These are phyloP conservation scores for Ennomos erosarius DNA, from an alignment of 2,888 invertebrate species.

Conservation along the genomic window DNA sequence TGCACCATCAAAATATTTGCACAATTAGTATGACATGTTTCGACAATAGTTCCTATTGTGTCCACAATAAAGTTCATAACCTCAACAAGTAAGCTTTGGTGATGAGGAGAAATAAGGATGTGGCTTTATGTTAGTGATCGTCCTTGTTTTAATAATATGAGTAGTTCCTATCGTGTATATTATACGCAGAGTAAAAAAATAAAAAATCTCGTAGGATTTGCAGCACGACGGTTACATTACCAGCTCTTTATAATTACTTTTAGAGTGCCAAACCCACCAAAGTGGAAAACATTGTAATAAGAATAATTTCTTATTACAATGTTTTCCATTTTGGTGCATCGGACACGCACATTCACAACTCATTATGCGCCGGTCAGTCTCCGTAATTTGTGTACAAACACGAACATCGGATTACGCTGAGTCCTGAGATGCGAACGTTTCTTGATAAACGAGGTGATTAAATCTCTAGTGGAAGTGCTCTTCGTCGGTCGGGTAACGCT, in stretches of 20 bases:
- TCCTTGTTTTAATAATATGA: neutral
- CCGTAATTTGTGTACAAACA: slow-evolving; percentile 49
- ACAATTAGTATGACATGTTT: slow-evolving; percentile 47
- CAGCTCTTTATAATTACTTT: slow-evolving; percentile 63
- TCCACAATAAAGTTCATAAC: slow-evolving; percentile 21
- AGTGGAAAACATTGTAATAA: too few species aligned
- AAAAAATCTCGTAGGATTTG: slow-evolving; percentile 38
- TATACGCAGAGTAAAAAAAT: slow-evolving; percentile 4
- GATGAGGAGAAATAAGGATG: neutral
- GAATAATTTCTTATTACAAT: slow-evolving; percentile 58
- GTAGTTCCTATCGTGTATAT: neutral
- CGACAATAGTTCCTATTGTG: slow-evolving; percentile 20
- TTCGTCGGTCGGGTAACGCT: slow-evolving; percentile 48
- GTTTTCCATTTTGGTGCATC: slow-evolving; percentile 54
- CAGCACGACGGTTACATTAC: slow-evolving; percentile 56
- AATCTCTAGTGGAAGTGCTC: slow-evolving; percentile 59
- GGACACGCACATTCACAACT: slow-evolving; percentile 40
- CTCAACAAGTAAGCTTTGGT: slow-evolving; percentile 8
- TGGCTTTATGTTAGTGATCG: neutral
- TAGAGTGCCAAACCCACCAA: slow-evolving; percentile 54
- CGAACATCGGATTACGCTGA: slow-evolving; percentile 48
- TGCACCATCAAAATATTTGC: slow-evolving; percentile 42
- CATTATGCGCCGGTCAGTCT: slow-evolving; percentile 33
- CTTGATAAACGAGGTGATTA: slow-evolving; percentile 59
- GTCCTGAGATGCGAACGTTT: slow-evolving; percentile 34